These are phyloP conservation scores for Trachelus tabidus DNA, from an alignment of 2,888 invertebrate genomes.

Conservation along the genomic window DNA sequence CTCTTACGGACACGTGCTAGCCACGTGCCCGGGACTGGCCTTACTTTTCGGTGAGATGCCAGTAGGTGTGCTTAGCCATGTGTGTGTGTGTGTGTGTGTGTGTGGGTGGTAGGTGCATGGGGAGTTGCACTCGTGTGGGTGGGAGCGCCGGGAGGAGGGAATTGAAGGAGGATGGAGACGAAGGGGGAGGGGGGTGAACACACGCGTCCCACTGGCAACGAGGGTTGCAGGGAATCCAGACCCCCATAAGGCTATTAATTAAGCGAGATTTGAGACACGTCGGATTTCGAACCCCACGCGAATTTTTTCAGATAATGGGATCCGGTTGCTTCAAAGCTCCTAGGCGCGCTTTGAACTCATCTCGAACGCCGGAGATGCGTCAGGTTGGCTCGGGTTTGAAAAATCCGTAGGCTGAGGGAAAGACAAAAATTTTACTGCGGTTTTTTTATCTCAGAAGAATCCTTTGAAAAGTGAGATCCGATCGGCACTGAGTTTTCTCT, in stretches of 20 bases:
- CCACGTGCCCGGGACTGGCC: slow-evolving; percentile 58
- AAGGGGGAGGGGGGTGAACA: not conserved
- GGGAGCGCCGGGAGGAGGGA: too few species aligned
- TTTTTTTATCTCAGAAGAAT: too few species aligned
- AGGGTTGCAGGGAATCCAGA: slow-evolving; percentile 1
- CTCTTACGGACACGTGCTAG: slow-evolving; percentile 65
- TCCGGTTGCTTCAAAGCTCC: slow-evolving; percentile 21
- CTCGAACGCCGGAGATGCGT: too few species aligned
- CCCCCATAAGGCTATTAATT: slow-evolving; percentile 59
- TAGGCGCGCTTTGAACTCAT: slow-evolving; percentile 20
- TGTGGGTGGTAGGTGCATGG: not conserved
- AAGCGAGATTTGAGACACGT: slow-evolving; percentile 59
- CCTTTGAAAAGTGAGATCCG: too few species aligned
- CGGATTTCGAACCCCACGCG: slow-evolving; percentile 46
- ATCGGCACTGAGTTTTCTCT: too few species aligned
- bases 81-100: too few species aligned
- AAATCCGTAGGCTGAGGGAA: too few species aligned
- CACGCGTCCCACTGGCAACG: not conserved
- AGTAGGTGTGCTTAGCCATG: too few species aligned
- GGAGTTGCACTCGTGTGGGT: too few species aligned
- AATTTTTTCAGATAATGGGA: slow-evolving; percentile 25
- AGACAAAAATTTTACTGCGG: too few species aligned
- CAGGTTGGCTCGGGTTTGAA: too few species aligned
- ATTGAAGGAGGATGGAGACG: not conserved
- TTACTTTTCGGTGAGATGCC: slow-evolving; percentile 22